Base-by-base conservation (phyloP, 2,113 vertebrate species). In the Brachionichthys hirsutus region DNA sequence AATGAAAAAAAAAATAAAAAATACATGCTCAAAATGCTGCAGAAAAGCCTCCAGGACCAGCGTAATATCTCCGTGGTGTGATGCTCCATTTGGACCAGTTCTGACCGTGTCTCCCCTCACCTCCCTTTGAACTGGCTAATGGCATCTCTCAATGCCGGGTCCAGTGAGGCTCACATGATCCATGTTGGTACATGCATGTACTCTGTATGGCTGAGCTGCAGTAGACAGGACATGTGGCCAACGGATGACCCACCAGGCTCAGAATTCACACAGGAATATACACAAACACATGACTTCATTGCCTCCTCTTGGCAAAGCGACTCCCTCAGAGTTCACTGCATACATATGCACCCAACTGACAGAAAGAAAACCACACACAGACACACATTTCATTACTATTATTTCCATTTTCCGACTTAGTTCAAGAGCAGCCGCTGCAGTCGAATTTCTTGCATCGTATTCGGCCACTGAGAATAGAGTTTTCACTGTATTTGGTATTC, bases 101-200 rank as follows among this genome's bases (percentile, higher is more conserved):
- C 65, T 63, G 3, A 4, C 24, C 8, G 24, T 30, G 24, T 78
- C 63, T 62, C 45, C 22, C 67, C 46, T 85, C 71, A 83, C 77
- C 75, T 79, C 67, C 54, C 54, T 67, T 63, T 81, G 73, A 87
- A 83, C 73, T 78, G 69, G 70, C 68, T 85, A 85, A 84, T 85
- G 73, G 81, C 77, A 73, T 80, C 74, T 81, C 55, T 67, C 63
- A 72, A 80, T 77, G 73, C 70, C 36, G 8, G 62, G 48, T 70
- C 75, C 75, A 71, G 51, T 67, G 68, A 78, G 12, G 69, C 66
- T 73, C 61, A 18, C 1, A 56, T 17, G 17, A 52, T 41, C 57
- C 19, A 47, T 36, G 55, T 52, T 45, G 22, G 17, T 47, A 45
- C 48, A 50, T 61, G 54, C 43, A 62, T 57, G 47, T 66, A 30